Percentiles rank a stretch among this genome's conserved stretches.
Evolutionary conservation across 2,797 vertebrate genomes (phyloP).

Genomic region (Ctenopoma kingsleyae): DNA sequence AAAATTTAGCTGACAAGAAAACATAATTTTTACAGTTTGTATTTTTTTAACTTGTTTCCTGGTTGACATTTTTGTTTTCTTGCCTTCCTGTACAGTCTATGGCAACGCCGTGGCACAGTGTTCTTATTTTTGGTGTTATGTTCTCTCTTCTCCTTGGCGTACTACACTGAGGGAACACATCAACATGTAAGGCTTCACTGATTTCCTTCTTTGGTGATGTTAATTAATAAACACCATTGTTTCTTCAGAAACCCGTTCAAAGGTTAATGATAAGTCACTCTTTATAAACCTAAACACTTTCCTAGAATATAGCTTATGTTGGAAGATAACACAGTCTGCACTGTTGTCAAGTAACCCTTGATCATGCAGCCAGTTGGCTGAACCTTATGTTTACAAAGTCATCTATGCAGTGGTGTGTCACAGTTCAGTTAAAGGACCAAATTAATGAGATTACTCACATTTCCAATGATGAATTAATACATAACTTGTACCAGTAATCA

Average conservation of each 20-base stretch:
- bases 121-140: slow-evolving; percentile 87
- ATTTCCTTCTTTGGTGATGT: slow-evolving; percentile 20
- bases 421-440: slow-evolving; percentile 11
- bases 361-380: slow-evolving; percentile 23
- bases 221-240: slow-evolving; percentile 60
- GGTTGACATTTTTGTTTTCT: slow-evolving; percentile 9
- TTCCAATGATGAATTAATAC: not conserved
- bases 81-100: slow-evolving; percentile 85
- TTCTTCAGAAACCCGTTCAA: slow-evolving; percentile 47
- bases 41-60: not conserved
- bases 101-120: slow-evolving; percentile 89
- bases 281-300: slow-evolving; percentile 20
- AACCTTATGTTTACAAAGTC: slow-evolving; percentile 31
- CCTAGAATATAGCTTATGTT: slow-evolving; percentile 2
- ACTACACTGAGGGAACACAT: slow-evolving; percentile 94
- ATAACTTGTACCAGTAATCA: not conserved
- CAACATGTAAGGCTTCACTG: slow-evolving; percentile 88
- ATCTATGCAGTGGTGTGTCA: slow-evolving; percentile 9
- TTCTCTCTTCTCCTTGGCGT: slow-evolving; percentile 87
- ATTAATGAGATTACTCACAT: not conserved
- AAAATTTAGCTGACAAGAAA: not conserved
- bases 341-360: slow-evolving; percentile 66
- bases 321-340: slow-evolving; percentile 26
- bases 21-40: not conserved
- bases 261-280: slow-evolving; percentile 67